Evolutionary conservation across 1,140 invertebrate genomes (phyloP).

Genomic region (Conus ventricosus): DNA sequence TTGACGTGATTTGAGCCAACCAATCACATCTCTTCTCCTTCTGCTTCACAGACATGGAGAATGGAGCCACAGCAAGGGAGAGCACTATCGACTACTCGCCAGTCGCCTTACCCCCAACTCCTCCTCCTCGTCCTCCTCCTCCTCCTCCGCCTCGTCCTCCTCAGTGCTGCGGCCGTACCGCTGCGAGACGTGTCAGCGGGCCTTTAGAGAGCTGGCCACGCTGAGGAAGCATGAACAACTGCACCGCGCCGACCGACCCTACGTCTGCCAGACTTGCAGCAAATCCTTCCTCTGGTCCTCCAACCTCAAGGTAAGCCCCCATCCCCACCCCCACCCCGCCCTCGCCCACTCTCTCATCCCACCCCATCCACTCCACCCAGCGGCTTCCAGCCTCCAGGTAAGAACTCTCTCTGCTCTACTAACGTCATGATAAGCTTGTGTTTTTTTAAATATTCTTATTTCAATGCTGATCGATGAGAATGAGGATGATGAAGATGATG

Average conservation of each 20-base stretch:
- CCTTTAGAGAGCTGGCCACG: constrained; percentile 76
- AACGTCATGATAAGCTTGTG: too few relatives aligned
- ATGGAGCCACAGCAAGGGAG: constrained; percentile 37
- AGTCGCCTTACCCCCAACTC: constrained; percentile 40
- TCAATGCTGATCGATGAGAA: too few relatives aligned
- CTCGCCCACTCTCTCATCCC: too few relatives aligned
- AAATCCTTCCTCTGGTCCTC: constrained; percentile 72
- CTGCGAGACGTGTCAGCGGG: constrained; percentile 89
- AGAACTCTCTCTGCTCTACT: too few relatives aligned
- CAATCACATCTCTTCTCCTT: constrained; percentile 46
- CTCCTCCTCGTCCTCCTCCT: constrained; percentile 39
- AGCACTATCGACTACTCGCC: constrained; percentile 37
- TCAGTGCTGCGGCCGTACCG: constrained; percentile 94
- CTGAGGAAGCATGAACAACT: constrained; percentile 72
- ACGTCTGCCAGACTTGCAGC: constrained; percentile 71
- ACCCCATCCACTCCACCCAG: too few relatives aligned
- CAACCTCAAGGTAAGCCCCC: constrained; percentile 60
- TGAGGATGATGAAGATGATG: too few relatives aligned
- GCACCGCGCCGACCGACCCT: constrained; percentile 71
- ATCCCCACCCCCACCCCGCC: too few relatives aligned
- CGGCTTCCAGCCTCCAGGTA: too few relatives aligned
- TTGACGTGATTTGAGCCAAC: constrained; percentile 18
- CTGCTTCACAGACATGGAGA: constrained; percentile 55
- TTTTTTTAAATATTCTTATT: too few relatives aligned
- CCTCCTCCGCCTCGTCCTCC: constrained; percentile 79